Conservation (phyloP, 2,888 invertebrate species). For the Notocelia uddmanniana region DNA sequence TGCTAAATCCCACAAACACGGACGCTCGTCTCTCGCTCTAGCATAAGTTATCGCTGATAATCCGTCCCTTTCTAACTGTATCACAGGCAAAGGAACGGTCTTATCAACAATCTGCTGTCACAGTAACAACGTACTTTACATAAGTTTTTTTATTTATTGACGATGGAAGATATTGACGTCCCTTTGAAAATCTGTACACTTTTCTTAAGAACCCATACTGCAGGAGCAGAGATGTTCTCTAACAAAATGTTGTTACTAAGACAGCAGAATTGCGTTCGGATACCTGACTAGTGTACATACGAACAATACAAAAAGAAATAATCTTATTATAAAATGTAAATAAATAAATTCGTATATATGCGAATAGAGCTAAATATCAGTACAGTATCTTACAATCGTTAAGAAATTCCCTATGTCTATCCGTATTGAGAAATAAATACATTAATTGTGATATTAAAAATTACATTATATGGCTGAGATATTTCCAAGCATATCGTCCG, state of each 20-base stretch:
- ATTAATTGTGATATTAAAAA: constrained; percentile 9
- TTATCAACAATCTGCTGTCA: constrained; percentile 2
- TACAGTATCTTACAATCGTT: constrained; percentile 35
- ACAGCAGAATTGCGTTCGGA: neutral
- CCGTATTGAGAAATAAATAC: constrained; percentile 7
- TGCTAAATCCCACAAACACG: neutral
- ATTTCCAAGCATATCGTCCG: neutral
- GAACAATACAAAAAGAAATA: constrained; percentile 15
- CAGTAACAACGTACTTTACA: neutral
- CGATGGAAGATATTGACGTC: neutral
- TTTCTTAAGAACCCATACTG: neutral
- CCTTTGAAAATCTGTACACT: neutral
- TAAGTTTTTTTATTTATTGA: neutral
- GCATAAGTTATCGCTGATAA: neutral
- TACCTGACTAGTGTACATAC: constrained; percentile 32
- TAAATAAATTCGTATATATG: constrained; percentile 43
- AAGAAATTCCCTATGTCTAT: constrained; percentile 7
- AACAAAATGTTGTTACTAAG: neutral
- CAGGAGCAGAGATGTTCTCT: too few species aligned
- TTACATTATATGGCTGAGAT: constrained; percentile 3
- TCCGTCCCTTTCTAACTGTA: neutral
- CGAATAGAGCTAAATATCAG: constrained; percentile 25
- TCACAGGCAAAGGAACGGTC: neutral
- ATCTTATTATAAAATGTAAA: constrained; percentile 28
- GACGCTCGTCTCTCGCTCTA: constrained; percentile 2